Evolutionary conservation across 2,888 invertebrate genomes (phyloP).

Genomic region (Thysanoteuthis rhombus): DNA sequence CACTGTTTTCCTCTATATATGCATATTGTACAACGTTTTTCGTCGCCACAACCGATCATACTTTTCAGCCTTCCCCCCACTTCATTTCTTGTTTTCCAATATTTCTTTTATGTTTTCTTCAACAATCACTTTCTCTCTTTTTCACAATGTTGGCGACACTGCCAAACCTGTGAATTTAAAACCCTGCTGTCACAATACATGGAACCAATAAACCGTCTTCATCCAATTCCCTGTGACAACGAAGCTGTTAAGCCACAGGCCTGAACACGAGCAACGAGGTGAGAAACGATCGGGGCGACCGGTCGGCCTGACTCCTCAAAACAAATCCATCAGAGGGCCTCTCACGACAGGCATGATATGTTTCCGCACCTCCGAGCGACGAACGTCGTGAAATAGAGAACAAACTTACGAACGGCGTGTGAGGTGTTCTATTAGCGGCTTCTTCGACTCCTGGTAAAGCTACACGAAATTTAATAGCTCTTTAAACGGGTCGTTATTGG

Average conservation of each 20-base stretch:
- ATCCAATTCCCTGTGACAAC: neutral
- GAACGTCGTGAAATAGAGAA: neutral
- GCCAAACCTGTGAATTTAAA: neutral
- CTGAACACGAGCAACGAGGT: neutral
- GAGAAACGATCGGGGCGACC: neutral
- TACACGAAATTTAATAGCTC: neutral
- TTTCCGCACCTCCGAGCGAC: neutral
- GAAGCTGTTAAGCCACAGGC: neutral
- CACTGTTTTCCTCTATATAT: neutral
- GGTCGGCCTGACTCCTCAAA: neutral
- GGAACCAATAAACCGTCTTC: neutral
- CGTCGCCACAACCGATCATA: neutral
- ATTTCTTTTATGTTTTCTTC: neutral
- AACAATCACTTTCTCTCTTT: neutral
- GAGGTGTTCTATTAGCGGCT: neutral
- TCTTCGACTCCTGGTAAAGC: neutral
- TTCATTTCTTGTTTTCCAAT: neutral
- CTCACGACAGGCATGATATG: neutral
- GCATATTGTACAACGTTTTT: neutral
- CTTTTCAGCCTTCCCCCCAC: neutral
- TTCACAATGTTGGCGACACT: neutral
- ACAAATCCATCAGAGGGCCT: neutral
- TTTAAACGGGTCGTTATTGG: slow-evolving; percentile 12
- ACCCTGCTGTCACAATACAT: neutral
- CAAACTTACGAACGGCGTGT: neutral